Evolutionary conservation across 2,888 invertebrate species (phyloP).

Genomic region (Lasiommata megera): DNA sequence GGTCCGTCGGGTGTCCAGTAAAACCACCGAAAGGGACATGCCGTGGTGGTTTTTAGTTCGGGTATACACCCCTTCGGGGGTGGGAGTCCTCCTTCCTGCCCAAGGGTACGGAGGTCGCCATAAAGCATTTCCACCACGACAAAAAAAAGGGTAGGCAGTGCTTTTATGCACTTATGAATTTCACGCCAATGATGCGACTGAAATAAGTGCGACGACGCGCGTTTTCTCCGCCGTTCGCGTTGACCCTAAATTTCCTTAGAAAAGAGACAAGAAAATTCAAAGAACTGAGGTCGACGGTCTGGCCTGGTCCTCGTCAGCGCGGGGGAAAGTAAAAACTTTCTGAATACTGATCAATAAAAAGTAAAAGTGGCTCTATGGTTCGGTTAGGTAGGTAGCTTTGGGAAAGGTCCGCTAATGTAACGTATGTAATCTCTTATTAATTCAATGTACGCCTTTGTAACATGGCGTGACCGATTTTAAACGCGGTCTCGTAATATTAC

Average conservation of each 20-base stretch:
- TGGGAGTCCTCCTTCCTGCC: too few relatives aligned
- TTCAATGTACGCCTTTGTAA: constrained; percentile 25
- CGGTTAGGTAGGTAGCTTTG: constrained; percentile 32
- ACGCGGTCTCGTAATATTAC: constrained; percentile 29
- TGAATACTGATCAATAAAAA: constrained; percentile 71
- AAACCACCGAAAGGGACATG: too few relatives aligned
- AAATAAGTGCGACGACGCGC: too few relatives aligned
- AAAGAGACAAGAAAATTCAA: constrained; percentile 33
- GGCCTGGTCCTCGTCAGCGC: constrained; percentile 32
- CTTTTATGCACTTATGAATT: too few relatives aligned
- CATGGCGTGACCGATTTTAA: constrained; percentile 34
- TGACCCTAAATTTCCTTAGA: neutral
- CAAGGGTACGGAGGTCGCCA: too few relatives aligned
- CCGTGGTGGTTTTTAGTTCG: too few relatives aligned
- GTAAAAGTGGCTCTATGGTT: constrained; percentile 53
- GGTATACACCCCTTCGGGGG: too few relatives aligned
- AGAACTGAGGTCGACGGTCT: constrained; percentile 37
- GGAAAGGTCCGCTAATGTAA: constrained; percentile 45
- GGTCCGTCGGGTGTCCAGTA: too few relatives aligned
- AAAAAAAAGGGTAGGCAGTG: too few relatives aligned
- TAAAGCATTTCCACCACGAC: too few relatives aligned
- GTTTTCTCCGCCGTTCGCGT: too few relatives aligned
- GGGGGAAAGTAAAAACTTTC: constrained; percentile 66
- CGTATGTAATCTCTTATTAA: constrained; percentile 51
- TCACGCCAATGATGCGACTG: too few relatives aligned